A percentile compares a stretch with the other conserved stretches of the same genome.
These are phyloP conservation scores for Zootermopsis nevadensis DNA, from an alignment of 2,888 invertebrate genomes.

Conservation along the genomic window DNA sequence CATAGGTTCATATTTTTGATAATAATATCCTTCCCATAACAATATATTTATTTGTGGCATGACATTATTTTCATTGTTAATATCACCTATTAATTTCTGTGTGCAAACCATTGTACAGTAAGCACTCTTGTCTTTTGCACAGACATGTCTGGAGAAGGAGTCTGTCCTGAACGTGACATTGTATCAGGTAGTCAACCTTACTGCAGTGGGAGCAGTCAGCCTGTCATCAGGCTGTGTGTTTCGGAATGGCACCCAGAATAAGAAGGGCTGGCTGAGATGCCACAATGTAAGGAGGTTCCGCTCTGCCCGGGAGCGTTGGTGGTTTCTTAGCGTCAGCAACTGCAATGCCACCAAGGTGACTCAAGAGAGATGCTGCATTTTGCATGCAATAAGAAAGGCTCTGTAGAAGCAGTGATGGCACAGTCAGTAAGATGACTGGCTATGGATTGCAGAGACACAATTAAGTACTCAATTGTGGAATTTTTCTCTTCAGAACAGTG, in stretches of 20 bases:
- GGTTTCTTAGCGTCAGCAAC: slow-evolving; percentile 90
- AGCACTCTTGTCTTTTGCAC: slow-evolving; percentile 47
- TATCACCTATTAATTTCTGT: too few relatives aligned
- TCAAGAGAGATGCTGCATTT: background rate
- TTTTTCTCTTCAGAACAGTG: too few relatives aligned
- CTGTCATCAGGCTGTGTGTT: slow-evolving; percentile 72
- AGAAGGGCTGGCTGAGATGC: background rate
- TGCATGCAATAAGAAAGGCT: too few relatives aligned
- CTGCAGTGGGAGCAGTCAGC: slow-evolving; percentile 64
- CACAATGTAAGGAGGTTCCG: slow-evolving; percentile 67
- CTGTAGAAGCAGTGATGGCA: too few relatives aligned
- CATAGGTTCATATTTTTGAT: too few relatives aligned
- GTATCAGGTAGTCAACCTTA: slow-evolving; percentile 84
- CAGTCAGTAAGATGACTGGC: too few relatives aligned
- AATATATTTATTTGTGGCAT: too few relatives aligned
- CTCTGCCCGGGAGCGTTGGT: slow-evolving; percentile 90
- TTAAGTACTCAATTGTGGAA: too few relatives aligned
- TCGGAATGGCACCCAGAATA: background rate
- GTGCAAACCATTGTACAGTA: too few relatives aligned
- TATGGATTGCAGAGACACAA: too few relatives aligned
- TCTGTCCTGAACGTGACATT: slow-evolving; percentile 75
- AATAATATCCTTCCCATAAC: too few relatives aligned
- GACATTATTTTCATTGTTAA: too few relatives aligned
- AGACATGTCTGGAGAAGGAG: slow-evolving; percentile 83
- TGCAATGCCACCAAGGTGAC: slow-evolving; percentile 75